Conservation (phyloP, 2,888 invertebrate species). For the Agrilus biguttatus region DNA sequence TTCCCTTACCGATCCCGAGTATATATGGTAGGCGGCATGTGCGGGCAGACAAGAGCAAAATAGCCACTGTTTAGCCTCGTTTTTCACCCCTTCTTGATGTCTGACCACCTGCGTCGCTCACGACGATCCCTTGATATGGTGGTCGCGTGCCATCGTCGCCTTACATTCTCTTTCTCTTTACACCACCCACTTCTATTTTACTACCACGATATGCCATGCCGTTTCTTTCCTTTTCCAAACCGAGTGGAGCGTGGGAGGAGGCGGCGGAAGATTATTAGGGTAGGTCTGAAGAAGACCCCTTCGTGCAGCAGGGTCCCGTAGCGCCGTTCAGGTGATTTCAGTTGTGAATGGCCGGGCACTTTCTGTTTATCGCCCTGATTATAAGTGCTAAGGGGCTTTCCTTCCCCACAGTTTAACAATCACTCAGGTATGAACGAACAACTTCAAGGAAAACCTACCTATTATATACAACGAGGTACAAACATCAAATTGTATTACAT, state of each 20-base stretch:
- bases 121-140: conserved; percentile 7
- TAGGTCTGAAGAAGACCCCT: conserved; percentile 10
- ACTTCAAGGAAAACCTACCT: no score
- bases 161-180: not conserved
- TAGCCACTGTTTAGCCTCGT: conserved; percentile 10
- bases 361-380: conserved; percentile 9
- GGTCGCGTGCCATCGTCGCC: conserved; percentile 16
- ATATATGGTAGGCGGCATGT: no score
- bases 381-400: no score
- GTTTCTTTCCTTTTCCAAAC: not conserved
- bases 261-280: conserved; percentile 9
- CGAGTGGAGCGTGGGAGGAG: not conserved
- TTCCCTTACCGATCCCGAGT: no score
- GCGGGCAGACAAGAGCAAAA: conserved; percentile 4
- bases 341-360: conserved; percentile 10
- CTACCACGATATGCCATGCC: not conserved
- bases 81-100: conserved; percentile 13
- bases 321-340: conserved; percentile 11
- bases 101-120: conserved; percentile 15
- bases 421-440: no score
- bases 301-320: conserved; percentile 9
- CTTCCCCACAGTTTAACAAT: no score
- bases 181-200: not conserved
- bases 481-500: no score
- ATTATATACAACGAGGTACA: no score